phyloP scores from a whole-genome alignment of 2,797 vertebrate genomes.

The Buphagus erythrorhynchus region DNA sequence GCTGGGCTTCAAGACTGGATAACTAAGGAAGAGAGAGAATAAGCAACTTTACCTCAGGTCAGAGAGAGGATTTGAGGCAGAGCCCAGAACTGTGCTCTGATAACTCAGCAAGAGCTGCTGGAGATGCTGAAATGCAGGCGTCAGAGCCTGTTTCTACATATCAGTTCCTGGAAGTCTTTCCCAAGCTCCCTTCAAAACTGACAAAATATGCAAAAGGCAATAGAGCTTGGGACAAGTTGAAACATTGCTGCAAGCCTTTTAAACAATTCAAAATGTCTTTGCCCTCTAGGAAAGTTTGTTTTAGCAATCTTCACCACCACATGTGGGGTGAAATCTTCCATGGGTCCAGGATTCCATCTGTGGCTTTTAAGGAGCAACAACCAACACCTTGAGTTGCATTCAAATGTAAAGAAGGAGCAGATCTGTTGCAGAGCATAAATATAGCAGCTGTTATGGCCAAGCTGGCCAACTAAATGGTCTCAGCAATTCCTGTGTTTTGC shows the following conservation, averaged over 20 bases:
- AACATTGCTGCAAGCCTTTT: neutral
- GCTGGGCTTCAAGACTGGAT: neutral
- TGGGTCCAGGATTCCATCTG: neutral
- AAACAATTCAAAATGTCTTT: neutral
- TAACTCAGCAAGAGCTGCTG: slow-evolving; percentile 14
- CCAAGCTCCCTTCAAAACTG: neutral
- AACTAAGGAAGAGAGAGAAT: neutral
- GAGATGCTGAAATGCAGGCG: slow-evolving; percentile 15
- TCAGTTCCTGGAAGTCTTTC: slow-evolving; percentile 41
- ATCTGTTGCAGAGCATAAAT: neutral
- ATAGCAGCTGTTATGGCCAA: neutral
- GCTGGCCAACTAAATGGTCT: neutral
- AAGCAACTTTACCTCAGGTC: neutral
- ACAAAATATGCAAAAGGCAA: slow-evolving; percentile 31
- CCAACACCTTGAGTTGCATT: neutral
- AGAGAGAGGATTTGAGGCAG: neutral
- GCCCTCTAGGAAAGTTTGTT: slow-evolving; percentile 35
- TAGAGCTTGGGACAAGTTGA: slow-evolving; percentile 24
- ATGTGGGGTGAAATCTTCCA: neutral
- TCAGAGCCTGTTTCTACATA: neutral
- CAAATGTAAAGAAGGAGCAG: neutral
- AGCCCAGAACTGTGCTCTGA: neutral
- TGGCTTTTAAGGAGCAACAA: neutral
- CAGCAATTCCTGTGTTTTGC: neutral
- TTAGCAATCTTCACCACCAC: neutral